Percentiles rank a stretch among this genome's conserved stretches.
Conservation (phyloP, 2,113 vertebrate genomes). For the Thomomys bottae region DNA sequence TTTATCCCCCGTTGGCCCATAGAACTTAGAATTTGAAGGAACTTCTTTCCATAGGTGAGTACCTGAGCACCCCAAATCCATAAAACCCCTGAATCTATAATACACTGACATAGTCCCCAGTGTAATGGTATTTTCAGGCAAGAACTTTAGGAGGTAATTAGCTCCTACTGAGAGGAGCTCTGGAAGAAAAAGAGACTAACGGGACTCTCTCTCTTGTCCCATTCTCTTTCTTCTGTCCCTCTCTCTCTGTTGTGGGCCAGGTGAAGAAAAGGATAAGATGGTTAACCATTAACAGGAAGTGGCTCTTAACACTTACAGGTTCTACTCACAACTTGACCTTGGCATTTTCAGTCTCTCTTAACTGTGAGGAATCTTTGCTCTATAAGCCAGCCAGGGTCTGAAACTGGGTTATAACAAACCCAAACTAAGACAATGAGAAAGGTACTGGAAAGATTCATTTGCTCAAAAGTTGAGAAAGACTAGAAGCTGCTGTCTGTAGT, state of each 20-base stretch:
- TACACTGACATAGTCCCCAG: too few relatives aligned
- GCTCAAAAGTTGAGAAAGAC: background rate
- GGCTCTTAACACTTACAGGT: background rate
- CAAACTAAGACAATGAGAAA: background rate
- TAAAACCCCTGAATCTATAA: too few relatives aligned
- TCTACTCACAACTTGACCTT: background rate
- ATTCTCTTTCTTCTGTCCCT: too few relatives aligned
- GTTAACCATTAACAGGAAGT: background rate
- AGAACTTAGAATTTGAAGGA: background rate
- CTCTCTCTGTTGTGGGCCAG: background rate
- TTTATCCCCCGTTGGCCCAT: background rate
- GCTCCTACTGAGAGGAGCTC: background rate
- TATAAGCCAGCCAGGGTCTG: background rate
- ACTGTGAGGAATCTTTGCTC: background rate
- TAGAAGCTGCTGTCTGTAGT: fast-evolving
- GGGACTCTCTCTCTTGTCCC: background rate
- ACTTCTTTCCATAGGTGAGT: background rate
- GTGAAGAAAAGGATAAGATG: background rate
- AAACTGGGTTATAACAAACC: background rate
- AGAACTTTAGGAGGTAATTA: background rate
- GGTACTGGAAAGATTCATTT: background rate
- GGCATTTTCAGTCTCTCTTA: background rate
- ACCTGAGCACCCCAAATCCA: too few relatives aligned
- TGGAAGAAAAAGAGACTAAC: background rate
- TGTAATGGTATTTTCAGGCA: background rate